Conservation (phyloP, 2,797 vertebrate species). For the Anguilla megastoma region DNA sequence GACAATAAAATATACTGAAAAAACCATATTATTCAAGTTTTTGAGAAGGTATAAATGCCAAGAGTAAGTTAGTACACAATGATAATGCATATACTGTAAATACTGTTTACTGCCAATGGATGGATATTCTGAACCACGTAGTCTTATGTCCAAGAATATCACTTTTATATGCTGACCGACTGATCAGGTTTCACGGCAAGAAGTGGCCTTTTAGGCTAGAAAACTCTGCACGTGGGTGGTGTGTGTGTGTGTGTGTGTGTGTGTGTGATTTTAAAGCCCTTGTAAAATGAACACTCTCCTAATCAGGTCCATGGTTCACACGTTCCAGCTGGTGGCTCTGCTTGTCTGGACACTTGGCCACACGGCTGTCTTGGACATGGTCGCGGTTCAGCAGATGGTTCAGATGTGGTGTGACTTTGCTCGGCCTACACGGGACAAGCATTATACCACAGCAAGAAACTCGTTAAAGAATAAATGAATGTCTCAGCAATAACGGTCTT, state of each 20-base stretch:
- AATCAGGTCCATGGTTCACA: slow-evolving; percentile 68
- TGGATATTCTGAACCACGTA: background rate
- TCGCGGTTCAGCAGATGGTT: slow-evolving; percentile 70
- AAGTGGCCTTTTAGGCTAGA: too few relatives aligned
- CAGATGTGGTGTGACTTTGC: slow-evolving; percentile 58
- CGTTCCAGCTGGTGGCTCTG: slow-evolving; percentile 57
- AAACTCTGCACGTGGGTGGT: too few relatives aligned
- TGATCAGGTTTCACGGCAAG: too few relatives aligned
- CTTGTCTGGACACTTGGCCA: slow-evolving; percentile 63
- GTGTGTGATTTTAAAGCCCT: slow-evolving; percentile 58
- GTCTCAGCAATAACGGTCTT: background rate
- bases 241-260: background rate
- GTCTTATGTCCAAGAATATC: background rate
- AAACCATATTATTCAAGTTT: too few relatives aligned
- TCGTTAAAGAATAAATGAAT: background rate
- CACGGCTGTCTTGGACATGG: slow-evolving; percentile 66
- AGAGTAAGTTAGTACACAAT: too few relatives aligned
- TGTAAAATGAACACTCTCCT: slow-evolving; percentile 63
- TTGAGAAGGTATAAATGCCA: too few relatives aligned
- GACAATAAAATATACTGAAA: too few relatives aligned
- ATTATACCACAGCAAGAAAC: slow-evolving; percentile 23
- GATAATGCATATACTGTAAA: too few relatives aligned
- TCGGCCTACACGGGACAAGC: slow-evolving; percentile 52
- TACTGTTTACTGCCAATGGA: background rate
- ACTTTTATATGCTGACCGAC: too few relatives aligned